Conservation (phyloP, 1,140 invertebrate species). For the Babylonia areolata region DNA sequence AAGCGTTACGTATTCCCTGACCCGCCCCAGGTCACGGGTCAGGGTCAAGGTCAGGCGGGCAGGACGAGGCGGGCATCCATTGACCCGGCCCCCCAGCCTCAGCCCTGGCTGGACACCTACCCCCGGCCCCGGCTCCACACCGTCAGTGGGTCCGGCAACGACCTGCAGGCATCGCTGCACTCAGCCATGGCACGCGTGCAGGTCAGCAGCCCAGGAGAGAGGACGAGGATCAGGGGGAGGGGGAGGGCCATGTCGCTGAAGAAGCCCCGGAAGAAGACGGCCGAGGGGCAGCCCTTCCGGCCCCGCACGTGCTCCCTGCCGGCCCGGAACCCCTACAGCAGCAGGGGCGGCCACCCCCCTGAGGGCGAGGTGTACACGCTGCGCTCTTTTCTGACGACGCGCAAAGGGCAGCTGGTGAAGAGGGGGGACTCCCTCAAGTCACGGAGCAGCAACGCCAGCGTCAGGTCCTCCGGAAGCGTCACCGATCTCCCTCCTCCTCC, state of each 20-base stretch:
- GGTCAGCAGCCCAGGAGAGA: not conserved
- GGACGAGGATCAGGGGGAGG: too few species aligned
- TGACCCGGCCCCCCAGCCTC: not conserved
- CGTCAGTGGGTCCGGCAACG: not conserved
- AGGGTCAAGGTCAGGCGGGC: not conserved
- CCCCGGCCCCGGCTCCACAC: not conserved
- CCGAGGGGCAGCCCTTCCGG: not conserved
- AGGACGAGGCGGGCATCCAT: not conserved
- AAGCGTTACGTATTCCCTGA: not conserved
- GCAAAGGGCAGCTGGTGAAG: not conserved
- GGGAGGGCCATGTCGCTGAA: not conserved
- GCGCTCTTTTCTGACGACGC: not conserved
- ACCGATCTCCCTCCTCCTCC: not conserved
- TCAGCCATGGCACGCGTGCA: not conserved
- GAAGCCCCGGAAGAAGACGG: not conserved
- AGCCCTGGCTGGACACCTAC: not conserved
- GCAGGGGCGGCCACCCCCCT: not conserved
- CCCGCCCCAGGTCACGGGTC: not conserved
- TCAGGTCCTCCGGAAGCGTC: not conserved
- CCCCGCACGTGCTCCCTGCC: not conserved
- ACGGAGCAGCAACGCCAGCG: not conserved
- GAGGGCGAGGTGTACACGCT: not conserved
- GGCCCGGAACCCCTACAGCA: not conserved
- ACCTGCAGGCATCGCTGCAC: not conserved
- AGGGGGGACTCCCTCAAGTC: not conserved